Evolutionary conservation across 2,113 vertebrate species (phyloP), one percentile per base, ranked within the genome.

Genomic region (Oreochromis niloticus): DNA sequence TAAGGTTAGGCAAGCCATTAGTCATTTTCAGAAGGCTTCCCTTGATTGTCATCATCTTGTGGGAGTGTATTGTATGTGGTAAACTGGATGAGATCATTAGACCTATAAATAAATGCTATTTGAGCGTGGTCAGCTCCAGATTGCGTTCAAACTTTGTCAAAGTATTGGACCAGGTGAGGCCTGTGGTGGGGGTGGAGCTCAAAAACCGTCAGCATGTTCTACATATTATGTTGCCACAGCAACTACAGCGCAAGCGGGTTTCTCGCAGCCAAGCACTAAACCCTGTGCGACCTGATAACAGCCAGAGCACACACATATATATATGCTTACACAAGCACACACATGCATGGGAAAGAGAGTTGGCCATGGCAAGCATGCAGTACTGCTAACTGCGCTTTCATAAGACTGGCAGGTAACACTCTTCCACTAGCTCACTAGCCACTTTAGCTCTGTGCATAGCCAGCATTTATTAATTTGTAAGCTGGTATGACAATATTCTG

Each of bases 181-280:
- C 71, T 75, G 34, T 7, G 24, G 50, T 27, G 27, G 93, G 89
- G 7, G 43, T 75, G 52, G 75, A 79, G 84, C 71, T 82, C 68
- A 19, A 46, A 59, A 78, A 24, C 61, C 81, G 48, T 46, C 80
- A 78, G 30, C 36, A 7, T 84, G 85, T 71, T 82, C 75, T 41
- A 78, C 84, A 90, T 94, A 57, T 95, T 94, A 93, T 94, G 94
- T 95, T 93, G 56, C 93, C 87, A 89, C 3, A 34, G 89, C 81
- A 93, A 95, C 90, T 83, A 71, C 16, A 48, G 39, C 59, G 12
- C 68, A 81, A 83, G 81, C 32, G 43, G 57, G 54, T 85, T 87
- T 91, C 48, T 89, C 24, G 46, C 83, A 84, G 83, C 27, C 43
- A 19, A 78, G 75, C 48, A 56, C 86, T 92, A 93, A 93, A 95